phyloP scores from a whole-genome alignment of 2,797 vertebrate genomes.

The Spinus olivaceus region DNA sequence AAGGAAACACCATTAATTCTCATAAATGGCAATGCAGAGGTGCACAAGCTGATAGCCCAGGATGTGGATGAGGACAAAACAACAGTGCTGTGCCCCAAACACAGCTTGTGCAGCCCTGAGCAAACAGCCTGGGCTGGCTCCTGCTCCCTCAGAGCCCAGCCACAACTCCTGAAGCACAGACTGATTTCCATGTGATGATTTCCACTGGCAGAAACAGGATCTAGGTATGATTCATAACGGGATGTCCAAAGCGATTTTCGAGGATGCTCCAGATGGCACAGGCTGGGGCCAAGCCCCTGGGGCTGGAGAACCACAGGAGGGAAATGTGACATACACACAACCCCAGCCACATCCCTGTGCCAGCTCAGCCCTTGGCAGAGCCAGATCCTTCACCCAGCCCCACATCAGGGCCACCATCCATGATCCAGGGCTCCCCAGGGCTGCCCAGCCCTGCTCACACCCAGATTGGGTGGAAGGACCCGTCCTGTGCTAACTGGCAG shows the following conservation, averaged over 20 bases:
- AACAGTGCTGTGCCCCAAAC: neutral
- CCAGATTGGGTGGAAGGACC: neutral
- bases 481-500: neutral
- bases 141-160: conserved; percentile 46
- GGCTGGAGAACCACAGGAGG: neutral
- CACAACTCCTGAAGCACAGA: neutral
- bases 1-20: conserved; percentile 54
- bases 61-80: neutral
- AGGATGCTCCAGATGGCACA: conserved; percentile 26
- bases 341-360: neutral
- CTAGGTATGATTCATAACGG: conserved; percentile 15
- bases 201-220: neutral
- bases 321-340: neutral
- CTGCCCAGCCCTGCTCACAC: neutral
- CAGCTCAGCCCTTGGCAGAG: neutral
- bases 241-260: conserved; percentile 3
- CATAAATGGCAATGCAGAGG: conserved; percentile 16
- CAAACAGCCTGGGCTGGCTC: conserved; percentile 43
- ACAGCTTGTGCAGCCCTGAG: neutral
- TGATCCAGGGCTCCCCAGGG: neutral
- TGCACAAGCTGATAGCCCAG: neutral
- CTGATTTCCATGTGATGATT: neutral
- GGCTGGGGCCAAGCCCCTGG: accelerated
- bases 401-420: accelerated
- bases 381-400: neutral